phyloP scores from a whole-genome alignment of 2,113 vertebrate genomes.

The Talpa occidentalis region DNA sequence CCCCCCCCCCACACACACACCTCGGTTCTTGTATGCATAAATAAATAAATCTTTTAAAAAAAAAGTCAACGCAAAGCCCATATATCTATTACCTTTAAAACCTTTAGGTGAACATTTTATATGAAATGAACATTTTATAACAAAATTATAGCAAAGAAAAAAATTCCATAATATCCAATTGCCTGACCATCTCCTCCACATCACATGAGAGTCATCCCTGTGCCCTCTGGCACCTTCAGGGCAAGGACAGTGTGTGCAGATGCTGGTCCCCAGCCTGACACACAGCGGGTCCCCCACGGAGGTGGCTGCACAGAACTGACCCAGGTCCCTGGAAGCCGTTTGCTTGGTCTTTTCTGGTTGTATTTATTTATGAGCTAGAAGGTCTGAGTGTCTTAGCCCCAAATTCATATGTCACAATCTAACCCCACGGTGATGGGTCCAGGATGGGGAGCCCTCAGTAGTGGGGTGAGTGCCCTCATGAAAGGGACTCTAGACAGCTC shows the following conservation, averaged over 20 bases:
- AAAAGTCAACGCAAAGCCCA: no score
- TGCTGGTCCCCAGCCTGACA: no score
- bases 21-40: no score
- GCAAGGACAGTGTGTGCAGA: neutral
- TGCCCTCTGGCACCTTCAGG: neutral
- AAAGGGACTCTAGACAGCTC: neutral
- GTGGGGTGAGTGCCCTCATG: accelerated
- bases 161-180: neutral
- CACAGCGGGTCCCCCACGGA: neutral
- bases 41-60: no score
- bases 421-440: neutral
- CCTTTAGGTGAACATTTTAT: no score
- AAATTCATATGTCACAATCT: no score
- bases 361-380: neutral
- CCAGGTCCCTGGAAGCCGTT: neutral
- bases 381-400: no score
- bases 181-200: neutral
- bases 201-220: neutral
- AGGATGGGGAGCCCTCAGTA: neutral
- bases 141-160: neutral
- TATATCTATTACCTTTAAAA: no score
- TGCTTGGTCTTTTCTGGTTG: neutral
- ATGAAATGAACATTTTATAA: neutral
- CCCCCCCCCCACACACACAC: neutral
- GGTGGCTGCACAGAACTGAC: accelerated